A percentile compares a stretch with the other conserved stretches of the same genome.
Conservation (phyloP, 1,140 invertebrate genomes). For the Berghia stephanieae region DNA sequence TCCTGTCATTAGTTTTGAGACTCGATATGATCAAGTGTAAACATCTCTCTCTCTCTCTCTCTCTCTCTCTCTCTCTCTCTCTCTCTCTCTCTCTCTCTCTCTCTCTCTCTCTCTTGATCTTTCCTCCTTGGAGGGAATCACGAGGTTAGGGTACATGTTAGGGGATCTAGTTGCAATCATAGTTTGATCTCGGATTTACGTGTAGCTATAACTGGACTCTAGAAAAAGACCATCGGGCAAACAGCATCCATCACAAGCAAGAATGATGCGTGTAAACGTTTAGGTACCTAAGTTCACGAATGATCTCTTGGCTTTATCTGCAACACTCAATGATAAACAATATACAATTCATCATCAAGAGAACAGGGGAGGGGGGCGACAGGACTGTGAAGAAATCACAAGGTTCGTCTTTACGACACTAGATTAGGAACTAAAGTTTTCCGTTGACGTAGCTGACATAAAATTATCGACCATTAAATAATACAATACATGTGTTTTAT, state of each 20-base stretch:
- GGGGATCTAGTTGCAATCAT: not conserved
- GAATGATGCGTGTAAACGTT: not conserved
- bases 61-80: constrained; percentile 19
- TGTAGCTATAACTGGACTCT: not conserved
- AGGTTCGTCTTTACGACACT: too few relatives aligned
- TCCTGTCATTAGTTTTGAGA: not conserved
- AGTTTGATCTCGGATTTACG: too few relatives aligned
- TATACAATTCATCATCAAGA: too few relatives aligned
- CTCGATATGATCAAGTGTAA: too few relatives aligned
- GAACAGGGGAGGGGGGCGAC: too few relatives aligned
- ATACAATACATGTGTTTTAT: too few relatives aligned
- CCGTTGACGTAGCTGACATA: too few relatives aligned
- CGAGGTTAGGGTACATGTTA: not conserved
- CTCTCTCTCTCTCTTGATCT: constrained; percentile 5
- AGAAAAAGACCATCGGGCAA: not conserved
- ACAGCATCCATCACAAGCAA: not conserved
- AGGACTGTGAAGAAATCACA: too few relatives aligned
- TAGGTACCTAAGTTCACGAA: not conserved
- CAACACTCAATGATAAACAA: too few relatives aligned
- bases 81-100: constrained; percentile 11
- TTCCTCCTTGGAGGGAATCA: not conserved
- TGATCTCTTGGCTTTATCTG: too few relatives aligned
- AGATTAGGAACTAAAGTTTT: too few relatives aligned
- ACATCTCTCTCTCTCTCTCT: constrained; percentile 22
- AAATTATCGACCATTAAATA: too few relatives aligned